Evolutionary conservation across 2,797 vertebrate species (phyloP).

Genomic region (Garrulus glandarius): DNA sequence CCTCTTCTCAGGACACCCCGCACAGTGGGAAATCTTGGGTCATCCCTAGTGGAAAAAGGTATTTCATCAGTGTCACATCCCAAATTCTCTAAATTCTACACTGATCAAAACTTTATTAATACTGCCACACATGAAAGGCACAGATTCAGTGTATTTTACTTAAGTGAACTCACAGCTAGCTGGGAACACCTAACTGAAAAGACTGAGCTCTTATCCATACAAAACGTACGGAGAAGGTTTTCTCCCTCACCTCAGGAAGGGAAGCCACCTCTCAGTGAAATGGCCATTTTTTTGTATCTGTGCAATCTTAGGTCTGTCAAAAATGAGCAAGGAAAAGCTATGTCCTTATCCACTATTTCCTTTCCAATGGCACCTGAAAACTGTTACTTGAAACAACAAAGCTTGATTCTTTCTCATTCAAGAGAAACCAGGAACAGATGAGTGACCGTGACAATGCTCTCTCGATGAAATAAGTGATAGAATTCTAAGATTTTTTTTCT

Average conservation of each 20-base stretch:
- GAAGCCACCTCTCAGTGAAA: not conserved
- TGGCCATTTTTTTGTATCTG: not conserved
- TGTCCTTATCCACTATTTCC: not conserved
- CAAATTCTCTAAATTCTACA: not conserved
- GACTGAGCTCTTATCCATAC: not conserved
- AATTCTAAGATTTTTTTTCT: not conserved
- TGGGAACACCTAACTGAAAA: not conserved
- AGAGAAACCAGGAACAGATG: not conserved
- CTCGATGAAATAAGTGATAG: not conserved
- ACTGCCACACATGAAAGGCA: rapidly evolving
- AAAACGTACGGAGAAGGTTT: not conserved
- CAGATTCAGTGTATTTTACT: not conserved
- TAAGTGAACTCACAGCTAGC: not conserved
- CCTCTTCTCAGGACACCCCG: constrained; percentile 95
- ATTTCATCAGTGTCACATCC: not conserved
- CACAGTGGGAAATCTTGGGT: constrained; percentile 97
- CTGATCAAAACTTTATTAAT: not conserved
- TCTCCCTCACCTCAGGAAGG: not conserved
- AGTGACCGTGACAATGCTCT: not conserved
- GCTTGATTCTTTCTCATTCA: not conserved
- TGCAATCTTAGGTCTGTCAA: not conserved
- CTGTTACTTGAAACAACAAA: not conserved
- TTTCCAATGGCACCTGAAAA: not conserved
- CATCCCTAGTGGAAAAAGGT: constrained; percentile 82
- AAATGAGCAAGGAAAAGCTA: not conserved